A percentile compares a stretch with the other conserved stretches of the same genome.
Conservation (phyloP, 2,113 vertebrate species). For the Psophia crepitans region DNA sequence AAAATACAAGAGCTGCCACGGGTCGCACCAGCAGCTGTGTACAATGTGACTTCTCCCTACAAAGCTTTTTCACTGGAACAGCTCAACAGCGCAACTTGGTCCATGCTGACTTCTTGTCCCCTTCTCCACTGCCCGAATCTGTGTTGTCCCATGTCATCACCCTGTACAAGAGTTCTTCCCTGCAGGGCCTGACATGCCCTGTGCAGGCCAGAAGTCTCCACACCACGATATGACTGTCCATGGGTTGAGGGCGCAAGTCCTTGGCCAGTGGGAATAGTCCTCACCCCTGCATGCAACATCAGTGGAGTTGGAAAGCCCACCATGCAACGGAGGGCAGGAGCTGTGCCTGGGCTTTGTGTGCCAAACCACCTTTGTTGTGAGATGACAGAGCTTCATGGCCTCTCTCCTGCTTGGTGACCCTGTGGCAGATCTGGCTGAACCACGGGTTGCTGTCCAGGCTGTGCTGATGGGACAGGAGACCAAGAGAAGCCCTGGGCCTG, state of each 20-base stretch:
- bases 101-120: neutral
- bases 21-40: neutral
- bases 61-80: neutral
- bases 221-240: neutral
- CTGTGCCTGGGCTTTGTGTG: neutral
- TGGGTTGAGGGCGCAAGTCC: neutral
- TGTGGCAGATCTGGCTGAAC: neutral
- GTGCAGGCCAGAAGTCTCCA: neutral
- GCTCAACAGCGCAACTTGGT: neutral
- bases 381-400: neutral
- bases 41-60: neutral
- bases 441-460: neutral
- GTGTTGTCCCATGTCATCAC: neutral
- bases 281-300: neutral
- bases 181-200: neutral
- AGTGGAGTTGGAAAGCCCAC: neutral
- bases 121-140: neutral
- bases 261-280: neutral
- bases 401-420: neutral
- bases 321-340: fast-evolving
- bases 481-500: neutral
- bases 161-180: neutral
- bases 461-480: neutral
- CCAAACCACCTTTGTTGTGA: neutral
- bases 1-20: neutral